Evolutionary conservation across 2,888 invertebrate genomes (phyloP).

Genomic region (Noctua pronuba): DNA sequence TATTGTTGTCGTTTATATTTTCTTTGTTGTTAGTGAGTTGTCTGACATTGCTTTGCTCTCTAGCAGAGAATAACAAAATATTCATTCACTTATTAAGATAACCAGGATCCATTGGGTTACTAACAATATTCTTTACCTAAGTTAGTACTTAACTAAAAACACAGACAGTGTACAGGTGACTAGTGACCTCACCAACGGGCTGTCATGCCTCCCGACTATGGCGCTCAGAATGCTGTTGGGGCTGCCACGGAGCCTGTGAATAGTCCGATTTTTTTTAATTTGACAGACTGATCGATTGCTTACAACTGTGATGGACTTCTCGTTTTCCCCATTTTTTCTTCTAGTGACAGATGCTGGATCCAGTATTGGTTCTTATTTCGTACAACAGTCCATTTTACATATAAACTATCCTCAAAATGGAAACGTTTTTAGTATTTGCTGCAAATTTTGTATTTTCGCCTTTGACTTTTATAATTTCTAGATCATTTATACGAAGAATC

Average conservation of each 20-base stretch:
- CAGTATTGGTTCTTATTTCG: background rate
- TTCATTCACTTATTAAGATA: too few relatives aligned
- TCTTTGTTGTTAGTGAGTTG: background rate
- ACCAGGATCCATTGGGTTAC: too few relatives aligned
- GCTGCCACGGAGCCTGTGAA: too few relatives aligned
- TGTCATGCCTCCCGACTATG: too few relatives aligned
- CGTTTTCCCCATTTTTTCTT: background rate
- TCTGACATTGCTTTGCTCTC: background rate
- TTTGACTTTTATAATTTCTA: background rate
- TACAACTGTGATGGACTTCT: conserved; percentile 22
- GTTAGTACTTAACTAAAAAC: too few relatives aligned
- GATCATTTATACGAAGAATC: background rate
- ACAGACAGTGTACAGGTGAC: too few relatives aligned
- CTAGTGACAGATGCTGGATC: background rate
- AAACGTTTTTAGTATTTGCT: background rate
- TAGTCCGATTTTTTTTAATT: background rate
- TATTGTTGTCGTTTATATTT: background rate
- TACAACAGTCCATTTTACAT: background rate
- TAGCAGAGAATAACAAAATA: background rate
- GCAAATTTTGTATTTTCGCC: background rate
- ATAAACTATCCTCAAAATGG: too few relatives aligned
- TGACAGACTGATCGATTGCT: background rate
- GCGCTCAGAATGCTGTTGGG: too few relatives aligned
- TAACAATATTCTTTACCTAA: too few relatives aligned
- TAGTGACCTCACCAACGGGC: too few relatives aligned